Conservation (phyloP, 2,113 vertebrate species). For the Nothoprocta pentlandii region DNA sequence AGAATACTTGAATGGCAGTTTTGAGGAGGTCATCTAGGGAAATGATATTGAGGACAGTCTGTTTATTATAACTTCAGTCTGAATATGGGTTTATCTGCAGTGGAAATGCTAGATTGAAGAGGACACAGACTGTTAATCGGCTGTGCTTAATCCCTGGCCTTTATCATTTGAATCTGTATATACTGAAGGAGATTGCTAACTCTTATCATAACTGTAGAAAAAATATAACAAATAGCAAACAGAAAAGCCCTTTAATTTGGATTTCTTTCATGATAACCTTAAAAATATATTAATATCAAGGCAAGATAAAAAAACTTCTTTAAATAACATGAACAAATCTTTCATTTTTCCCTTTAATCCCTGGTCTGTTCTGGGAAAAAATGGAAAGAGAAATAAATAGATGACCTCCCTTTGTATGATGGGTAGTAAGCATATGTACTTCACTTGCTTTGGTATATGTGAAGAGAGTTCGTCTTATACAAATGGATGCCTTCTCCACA, state of each 20-base stretch:
- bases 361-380: background rate
- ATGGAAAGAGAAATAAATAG: background rate
- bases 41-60: constrained; percentile 75
- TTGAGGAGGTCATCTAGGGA: constrained; percentile 63
- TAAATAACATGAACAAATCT: background rate
- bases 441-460: background rate
- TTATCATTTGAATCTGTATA: constrained; percentile 46
- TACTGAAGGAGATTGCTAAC: constrained; percentile 41
- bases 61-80: constrained; percentile 67
- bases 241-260: background rate
- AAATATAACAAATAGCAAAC: background rate
- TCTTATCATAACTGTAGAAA: background rate
- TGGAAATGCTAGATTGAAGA: constrained; percentile 54
- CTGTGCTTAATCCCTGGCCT: constrained; percentile 60
- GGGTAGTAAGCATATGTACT: background rate
- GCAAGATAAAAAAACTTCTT: background rate
- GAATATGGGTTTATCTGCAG: constrained; percentile 56
- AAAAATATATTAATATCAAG: background rate
- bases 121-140: constrained; percentile 47
- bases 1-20: constrained; percentile 62
- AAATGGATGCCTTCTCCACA: background rate
- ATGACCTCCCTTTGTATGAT: background rate
- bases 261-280: background rate
- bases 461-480: background rate
- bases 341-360: background rate